phyloP scores from a whole-genome alignment of 2,113 vertebrate species.

The Syngnathus scovelli region DNA sequence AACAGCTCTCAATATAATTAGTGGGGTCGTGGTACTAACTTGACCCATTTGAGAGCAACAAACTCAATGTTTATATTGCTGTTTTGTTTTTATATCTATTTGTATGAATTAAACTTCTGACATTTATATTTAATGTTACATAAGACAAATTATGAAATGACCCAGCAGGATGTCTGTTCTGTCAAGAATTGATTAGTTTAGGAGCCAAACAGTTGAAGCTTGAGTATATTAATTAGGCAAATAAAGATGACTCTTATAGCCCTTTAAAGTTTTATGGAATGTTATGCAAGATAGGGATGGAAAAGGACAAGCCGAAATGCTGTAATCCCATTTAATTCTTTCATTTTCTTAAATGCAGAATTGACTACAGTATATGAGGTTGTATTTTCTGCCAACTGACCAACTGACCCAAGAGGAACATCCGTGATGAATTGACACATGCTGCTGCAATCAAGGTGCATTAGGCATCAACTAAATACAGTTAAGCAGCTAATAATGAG shows the following conservation, averaged over 20 bases:
- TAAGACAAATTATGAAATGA: too few relatives aligned
- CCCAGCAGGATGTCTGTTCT: too few relatives aligned
- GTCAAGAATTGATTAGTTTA: too few relatives aligned
- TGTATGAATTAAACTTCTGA: too few relatives aligned
- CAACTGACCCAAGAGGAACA: neutral
- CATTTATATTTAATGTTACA: too few relatives aligned
- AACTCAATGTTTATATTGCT: too few relatives aligned
- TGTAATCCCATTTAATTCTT: neutral
- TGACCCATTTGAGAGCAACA: too few relatives aligned
- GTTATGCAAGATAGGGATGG: neutral
- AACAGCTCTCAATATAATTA: too few relatives aligned
- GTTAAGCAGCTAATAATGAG: slow-evolving; percentile 54
- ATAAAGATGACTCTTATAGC: slow-evolving; percentile 48
- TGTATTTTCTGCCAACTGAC: too few relatives aligned
- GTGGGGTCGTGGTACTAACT: too few relatives aligned
- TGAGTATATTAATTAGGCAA: slow-evolving; percentile 46
- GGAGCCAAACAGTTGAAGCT: too few relatives aligned
- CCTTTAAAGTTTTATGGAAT: slow-evolving; percentile 39
- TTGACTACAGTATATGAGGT: neutral
- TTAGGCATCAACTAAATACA: slow-evolving; percentile 43
- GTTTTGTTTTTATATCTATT: too few relatives aligned
- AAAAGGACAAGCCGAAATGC: neutral
- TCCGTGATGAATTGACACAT: slow-evolving; percentile 19
- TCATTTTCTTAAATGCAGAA: neutral
- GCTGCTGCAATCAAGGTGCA: slow-evolving; percentile 37